Conservation (phyloP, 2,113 vertebrate species). For the Apodemus speciosus region DNA sequence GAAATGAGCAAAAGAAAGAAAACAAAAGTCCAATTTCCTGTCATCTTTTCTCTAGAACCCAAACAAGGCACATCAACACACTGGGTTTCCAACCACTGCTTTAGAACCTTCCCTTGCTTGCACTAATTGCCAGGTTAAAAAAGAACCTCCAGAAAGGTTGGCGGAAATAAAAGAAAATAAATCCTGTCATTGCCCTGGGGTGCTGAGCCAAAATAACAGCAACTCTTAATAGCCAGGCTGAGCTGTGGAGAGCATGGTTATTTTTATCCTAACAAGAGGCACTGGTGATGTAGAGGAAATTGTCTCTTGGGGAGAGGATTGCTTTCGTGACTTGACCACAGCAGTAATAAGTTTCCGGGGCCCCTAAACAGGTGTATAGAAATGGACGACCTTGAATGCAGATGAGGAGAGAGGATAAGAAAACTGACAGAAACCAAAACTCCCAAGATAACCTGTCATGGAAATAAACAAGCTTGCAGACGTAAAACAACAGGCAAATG, state of each 20-base stretch:
- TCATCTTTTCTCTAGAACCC: slow-evolving; percentile 8
- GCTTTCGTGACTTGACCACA: background rate
- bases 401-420: slow-evolving; percentile 1
- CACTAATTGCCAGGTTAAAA: slow-evolving; percentile 66
- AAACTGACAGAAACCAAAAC: slow-evolving; percentile 43
- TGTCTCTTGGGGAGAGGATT: background rate
- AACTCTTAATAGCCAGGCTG: slow-evolving; percentile 22
- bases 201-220: slow-evolving; percentile 58
- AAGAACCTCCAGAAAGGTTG: slow-evolving; percentile 60
- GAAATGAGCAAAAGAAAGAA: slow-evolving; percentile 11
- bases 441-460: background rate
- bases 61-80: slow-evolving; percentile 28
- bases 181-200: slow-evolving; percentile 58
- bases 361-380: background rate
- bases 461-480: slow-evolving; percentile 44
- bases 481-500: background rate
- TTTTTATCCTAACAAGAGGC: slow-evolving; percentile 48
- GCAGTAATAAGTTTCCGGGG: slow-evolving; percentile 4
- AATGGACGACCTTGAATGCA: slow-evolving; percentile 24
- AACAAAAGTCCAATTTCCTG: slow-evolving; percentile 18
- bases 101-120: slow-evolving; percentile 45
- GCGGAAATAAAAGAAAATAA: slow-evolving; percentile 47
- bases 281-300: background rate
- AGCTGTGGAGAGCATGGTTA: background rate
- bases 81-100: slow-evolving; percentile 50